These are phyloP conservation scores for Chiroxiphia lanceolata DNA, from an alignment of 2,797 vertebrate genomes.

Conservation along the genomic window DNA sequence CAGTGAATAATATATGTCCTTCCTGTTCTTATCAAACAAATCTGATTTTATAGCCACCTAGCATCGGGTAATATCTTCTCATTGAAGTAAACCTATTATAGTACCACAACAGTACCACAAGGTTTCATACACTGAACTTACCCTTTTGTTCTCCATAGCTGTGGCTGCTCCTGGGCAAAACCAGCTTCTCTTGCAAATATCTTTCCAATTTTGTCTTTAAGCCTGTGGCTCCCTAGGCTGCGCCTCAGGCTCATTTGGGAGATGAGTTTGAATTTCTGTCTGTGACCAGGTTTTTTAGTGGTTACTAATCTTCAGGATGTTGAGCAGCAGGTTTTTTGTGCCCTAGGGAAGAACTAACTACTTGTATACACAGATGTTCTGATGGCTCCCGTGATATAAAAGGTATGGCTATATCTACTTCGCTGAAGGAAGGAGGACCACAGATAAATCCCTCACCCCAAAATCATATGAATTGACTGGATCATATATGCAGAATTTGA, in stretches of 20 bases:
- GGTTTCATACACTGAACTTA: not conserved
- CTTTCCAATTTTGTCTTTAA: not conserved
- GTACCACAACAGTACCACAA: not conserved
- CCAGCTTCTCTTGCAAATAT: not conserved
- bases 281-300: not conserved
- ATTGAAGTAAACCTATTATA: not conserved
- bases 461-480: not conserved
- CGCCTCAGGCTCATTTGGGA: not conserved
- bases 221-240: not conserved
- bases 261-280: not conserved
- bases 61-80: not conserved
- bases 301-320: not conserved
- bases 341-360: not conserved
- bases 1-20: not conserved
- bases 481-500: not conserved
- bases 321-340: not conserved
- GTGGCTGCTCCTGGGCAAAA: not conserved
- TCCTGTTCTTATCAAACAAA: not conserved
- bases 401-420: not conserved
- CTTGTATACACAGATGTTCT: not conserved
- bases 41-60: not conserved
- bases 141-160: not conserved
- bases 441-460: not conserved
- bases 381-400: not conserved
- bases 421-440: not conserved